Conservation (phyloP, 2,888 invertebrate genomes). For the Cheilosia variabilis region DNA sequence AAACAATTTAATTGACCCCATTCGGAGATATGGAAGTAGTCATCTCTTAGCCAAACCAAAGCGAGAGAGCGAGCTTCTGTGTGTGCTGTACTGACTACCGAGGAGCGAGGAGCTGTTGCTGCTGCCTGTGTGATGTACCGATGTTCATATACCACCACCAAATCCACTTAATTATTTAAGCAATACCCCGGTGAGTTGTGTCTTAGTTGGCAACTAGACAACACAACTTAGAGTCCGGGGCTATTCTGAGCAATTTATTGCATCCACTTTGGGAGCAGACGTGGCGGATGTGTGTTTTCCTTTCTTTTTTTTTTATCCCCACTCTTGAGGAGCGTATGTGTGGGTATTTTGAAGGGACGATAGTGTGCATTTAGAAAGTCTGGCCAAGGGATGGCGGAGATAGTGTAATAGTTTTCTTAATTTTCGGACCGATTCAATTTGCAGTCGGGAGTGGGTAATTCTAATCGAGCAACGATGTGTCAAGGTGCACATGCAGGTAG, state of each 20-base stretch:
- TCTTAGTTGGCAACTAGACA: slow-evolving; percentile 70
- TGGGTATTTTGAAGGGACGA: background rate
- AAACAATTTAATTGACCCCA: slow-evolving; percentile 75
- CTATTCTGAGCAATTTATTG: slow-evolving; percentile 61
- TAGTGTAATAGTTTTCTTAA: slow-evolving; percentile 42
- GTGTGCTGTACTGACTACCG: slow-evolving; percentile 14
- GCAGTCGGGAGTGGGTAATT: slow-evolving; percentile 49
- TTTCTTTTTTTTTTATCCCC: background rate
- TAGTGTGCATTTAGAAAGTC: slow-evolving; percentile 26
- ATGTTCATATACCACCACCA: slow-evolving; percentile 55
- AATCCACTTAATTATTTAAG: slow-evolving; percentile 74
- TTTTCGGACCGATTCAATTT: slow-evolving; percentile 66
- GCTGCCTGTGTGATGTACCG: slow-evolving; percentile 40
- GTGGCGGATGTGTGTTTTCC: slow-evolving; percentile 13
- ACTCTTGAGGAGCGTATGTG: no score
- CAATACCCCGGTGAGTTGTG: slow-evolving; percentile 68
- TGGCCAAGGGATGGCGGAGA: slow-evolving; percentile 51
- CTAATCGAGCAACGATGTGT: slow-evolving; percentile 15
- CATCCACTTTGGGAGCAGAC: slow-evolving; percentile 56
- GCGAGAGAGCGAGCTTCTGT: slow-evolving; percentile 29
- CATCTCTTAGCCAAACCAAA: slow-evolving; percentile 42
- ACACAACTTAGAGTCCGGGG: slow-evolving; percentile 36
- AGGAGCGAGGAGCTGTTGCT: slow-evolving; percentile 16
- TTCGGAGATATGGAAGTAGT: slow-evolving; percentile 65
- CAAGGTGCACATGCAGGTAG: background rate